A percentile compares a stretch with the other conserved stretches of the same genome.
Evolutionary conservation across 2,888 invertebrate genomes (phyloP).

Genomic region (Tipula unca): DNA sequence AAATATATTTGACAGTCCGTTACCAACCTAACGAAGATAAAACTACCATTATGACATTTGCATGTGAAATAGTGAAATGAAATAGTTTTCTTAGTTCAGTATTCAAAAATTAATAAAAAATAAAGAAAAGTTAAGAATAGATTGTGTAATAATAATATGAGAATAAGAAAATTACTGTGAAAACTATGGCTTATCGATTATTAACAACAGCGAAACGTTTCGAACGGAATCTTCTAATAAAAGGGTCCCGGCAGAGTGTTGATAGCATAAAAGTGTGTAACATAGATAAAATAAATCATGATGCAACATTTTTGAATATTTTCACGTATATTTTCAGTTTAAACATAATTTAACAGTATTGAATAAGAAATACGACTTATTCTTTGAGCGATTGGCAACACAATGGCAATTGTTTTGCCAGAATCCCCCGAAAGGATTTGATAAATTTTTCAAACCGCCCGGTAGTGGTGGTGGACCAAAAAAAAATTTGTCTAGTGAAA

Average conservation of each 20-base stretch:
- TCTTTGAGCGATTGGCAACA: constrained; percentile 32
- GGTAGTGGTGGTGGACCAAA: constrained; percentile 46
- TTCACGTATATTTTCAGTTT: constrained; percentile 32
- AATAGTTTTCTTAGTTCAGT: background rate
- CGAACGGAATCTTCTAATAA: constrained; percentile 39
- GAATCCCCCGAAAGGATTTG: constrained; percentile 87
- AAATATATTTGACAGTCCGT: background rate
- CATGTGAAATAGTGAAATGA: constrained; percentile 3
- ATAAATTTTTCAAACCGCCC: constrained; percentile 76
- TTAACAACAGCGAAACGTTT: constrained; percentile 49
- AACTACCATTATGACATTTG: background rate
- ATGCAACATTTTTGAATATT: constrained; percentile 17
- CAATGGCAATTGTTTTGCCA: constrained; percentile 59
- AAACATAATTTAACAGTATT: constrained; percentile 36
- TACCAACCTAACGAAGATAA: background rate
- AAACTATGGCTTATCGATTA: constrained; percentile 53
- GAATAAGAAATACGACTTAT: background rate
- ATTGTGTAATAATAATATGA: constrained; percentile 15
- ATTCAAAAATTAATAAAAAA: background rate
- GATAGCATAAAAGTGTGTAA: background rate
- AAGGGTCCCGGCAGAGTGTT: background rate
- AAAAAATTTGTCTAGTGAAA: constrained; percentile 30
- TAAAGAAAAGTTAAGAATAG: background rate
- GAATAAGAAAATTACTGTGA: background rate
- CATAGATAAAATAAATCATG: background rate